Conservation (phyloP, 1,140 invertebrate genomes). For the Sminthurides bifidus region DNA sequence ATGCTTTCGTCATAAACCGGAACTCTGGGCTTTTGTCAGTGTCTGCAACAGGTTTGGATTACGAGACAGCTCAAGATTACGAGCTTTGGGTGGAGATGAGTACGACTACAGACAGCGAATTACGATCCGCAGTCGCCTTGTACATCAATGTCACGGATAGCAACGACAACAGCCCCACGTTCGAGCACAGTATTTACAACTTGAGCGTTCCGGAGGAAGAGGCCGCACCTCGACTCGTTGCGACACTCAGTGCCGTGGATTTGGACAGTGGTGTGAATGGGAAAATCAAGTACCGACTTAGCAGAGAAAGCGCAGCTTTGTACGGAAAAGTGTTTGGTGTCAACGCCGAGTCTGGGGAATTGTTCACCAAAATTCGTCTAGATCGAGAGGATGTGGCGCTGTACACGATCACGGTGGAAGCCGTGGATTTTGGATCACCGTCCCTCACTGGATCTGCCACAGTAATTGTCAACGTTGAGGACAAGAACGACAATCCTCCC, state of each 20-base stretch:
- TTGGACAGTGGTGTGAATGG: constrained; percentile 77
- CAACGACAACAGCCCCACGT: constrained; percentile 80
- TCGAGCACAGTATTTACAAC: constrained; percentile 68
- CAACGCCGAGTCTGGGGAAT: constrained; percentile 65
- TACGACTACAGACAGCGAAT: constrained; percentile 58
- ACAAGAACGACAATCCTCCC: constrained; percentile 92
- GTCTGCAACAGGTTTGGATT: constrained; percentile 65
- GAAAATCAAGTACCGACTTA: constrained; percentile 62
- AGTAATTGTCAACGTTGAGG: constrained; percentile 59
- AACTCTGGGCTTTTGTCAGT: constrained; percentile 65
- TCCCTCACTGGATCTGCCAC: constrained; percentile 69
- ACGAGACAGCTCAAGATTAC: constrained; percentile 68
- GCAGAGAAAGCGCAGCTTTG: constrained; percentile 39
- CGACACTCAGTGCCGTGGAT: constrained; percentile 69
- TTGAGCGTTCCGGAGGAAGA: constrained; percentile 75
- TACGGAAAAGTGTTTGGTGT: constrained; percentile 70
- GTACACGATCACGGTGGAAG: constrained; percentile 74
- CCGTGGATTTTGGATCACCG: constrained; percentile 72
- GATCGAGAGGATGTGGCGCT: constrained; percentile 75
- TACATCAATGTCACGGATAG: constrained; percentile 76
- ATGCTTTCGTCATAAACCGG: constrained; percentile 66
- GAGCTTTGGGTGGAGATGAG: constrained; percentile 91
- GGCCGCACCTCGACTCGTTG: constrained; percentile 60
- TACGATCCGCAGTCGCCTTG: constrained; percentile 55
- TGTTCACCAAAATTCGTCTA: constrained; percentile 66